Base-by-base conservation (phyloP, 2,113 vertebrate genomes). In the Grammomys surdaster region DNA sequence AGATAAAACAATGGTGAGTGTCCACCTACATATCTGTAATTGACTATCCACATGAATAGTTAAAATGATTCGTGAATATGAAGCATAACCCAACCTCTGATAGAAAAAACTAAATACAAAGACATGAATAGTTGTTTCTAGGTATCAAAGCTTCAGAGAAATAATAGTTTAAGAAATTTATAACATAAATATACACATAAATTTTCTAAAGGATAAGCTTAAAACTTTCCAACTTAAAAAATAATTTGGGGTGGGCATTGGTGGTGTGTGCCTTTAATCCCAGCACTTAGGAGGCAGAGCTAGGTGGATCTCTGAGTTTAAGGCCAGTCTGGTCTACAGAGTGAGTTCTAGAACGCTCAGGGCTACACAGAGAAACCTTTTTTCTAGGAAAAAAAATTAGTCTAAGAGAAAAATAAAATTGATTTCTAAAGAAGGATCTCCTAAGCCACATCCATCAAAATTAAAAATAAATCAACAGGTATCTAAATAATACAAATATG, bases 401-500 rank as follows among this genome's bases (percentile, higher is more conserved):
- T 69, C 91, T 77, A 24, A 88, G n/a, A 93, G 40, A 89, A 90
- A 93, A 94, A 60, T 93, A 36, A 89, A 93, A 76, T 14, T 75
- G 40, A 91, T 91, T 77, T 90, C 48, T 77, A 81, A 89, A 82
- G 75, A 90, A 95, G 88, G 36, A 48, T 89, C 28, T 65, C 24
- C 22, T 67, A 84, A 88, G 40, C 46, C n/a, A 48, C 80, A 91
- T 82, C 0, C 67, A 17, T 16, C 75, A 94, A n/a, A 95, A 93
- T 88, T 88, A 11, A 81, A 72, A 95, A 73, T 94, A 94, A 86
- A 87, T 26, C 43, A 8, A 65, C 24, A 80, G 33, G 31, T 67
- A 88, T 91, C 94, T 94, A 92, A 97, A 58, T 7, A 93, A 95
- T 43, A 22, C 86, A 89, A 91, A 78, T 33, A 86, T 28, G 31